A percentile compares a stretch with the other conserved stretches of the same genome.
phyloP scores from a whole-genome alignment of 1,140 invertebrate species.

The Cherax quadricarinatus region DNA sequence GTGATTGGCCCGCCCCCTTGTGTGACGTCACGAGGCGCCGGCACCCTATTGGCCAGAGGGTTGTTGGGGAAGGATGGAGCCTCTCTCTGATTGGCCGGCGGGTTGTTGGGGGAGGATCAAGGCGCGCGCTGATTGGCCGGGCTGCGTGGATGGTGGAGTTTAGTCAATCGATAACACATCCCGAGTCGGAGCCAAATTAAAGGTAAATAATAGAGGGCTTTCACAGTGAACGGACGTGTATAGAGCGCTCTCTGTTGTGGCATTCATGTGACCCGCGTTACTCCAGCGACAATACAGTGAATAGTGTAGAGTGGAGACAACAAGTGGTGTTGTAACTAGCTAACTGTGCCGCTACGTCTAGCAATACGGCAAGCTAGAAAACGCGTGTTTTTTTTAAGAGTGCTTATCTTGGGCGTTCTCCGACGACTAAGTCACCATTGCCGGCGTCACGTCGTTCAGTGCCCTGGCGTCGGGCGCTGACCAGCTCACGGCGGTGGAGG shows the following conservation, averaged over 20 bases:
- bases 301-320: conserved; percentile 72
- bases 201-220: conserved; percentile 76
- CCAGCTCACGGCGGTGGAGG: conserved; percentile 60
- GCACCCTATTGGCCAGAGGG: conserved; percentile 45
- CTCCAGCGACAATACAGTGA: conserved; percentile 74
- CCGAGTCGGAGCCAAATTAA: conserved; percentile 75
- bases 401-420: conserved; percentile 4
- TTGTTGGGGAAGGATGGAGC: conserved; percentile 41
- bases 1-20: conserved; percentile 53
- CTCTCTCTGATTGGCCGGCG: conserved; percentile 69
- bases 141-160: conserved; percentile 63
- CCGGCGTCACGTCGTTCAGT: conserved; percentile 67
- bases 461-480: conserved; percentile 64
- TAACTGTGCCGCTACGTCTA: not conserved
- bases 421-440: conserved; percentile 77
- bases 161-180: conserved; percentile 76
- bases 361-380: not conserved
- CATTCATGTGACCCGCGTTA: conserved; percentile 73
- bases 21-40: conserved; percentile 57
- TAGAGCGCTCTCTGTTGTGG: conserved; percentile 75
- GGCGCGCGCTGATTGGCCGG: conserved; percentile 70
- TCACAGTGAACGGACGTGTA: conserved; percentile 75
- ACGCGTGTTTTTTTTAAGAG: not conserved
- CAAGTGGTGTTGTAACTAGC: conserved; percentile 68
- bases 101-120: conserved; percentile 38